A percentile compares a stretch with the other conserved stretches of the same genome.
These are phyloP conservation scores for Aleiodes testaceus DNA, from an alignment of 2,888 invertebrate genomes.

Conservation along the genomic window DNA sequence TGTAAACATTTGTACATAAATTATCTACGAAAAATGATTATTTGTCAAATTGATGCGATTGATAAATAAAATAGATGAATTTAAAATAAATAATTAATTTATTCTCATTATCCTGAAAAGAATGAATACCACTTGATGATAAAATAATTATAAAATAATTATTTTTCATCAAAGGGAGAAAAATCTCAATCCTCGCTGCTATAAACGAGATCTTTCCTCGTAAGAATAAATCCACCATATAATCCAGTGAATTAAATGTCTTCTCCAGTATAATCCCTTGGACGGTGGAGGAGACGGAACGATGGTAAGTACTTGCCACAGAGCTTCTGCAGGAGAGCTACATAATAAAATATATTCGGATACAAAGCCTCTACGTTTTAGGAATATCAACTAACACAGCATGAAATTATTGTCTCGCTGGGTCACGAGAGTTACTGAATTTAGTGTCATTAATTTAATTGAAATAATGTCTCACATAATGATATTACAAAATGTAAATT, in stretches of 20 bases:
- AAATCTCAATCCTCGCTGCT: too few species aligned
- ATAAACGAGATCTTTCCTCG: too few species aligned
- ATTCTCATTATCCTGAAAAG: too few species aligned
- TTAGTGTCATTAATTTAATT: slow-evolving; percentile 5
- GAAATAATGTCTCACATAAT: slow-evolving; percentile 13
- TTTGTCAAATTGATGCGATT: slow-evolving; percentile 42
- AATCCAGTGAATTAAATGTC: slow-evolving; percentile 43
- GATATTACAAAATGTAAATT: slow-evolving; percentile 1
- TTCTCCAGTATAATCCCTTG: slow-evolving; percentile 32
- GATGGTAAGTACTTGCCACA: slow-evolving; percentile 27
- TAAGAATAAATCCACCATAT: slow-evolving; percentile 44
- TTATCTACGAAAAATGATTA: slow-evolving; percentile 47
- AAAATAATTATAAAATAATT: too few species aligned
- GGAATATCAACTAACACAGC: slow-evolving; percentile 41
- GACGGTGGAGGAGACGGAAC: slow-evolving; percentile 17
- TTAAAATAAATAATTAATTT: slow-evolving; percentile 55
- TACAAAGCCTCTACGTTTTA: slow-evolving; percentile 36
- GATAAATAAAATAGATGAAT: slow-evolving; percentile 59
- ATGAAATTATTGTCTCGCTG: slow-evolving; percentile 29
- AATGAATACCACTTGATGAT: too few species aligned
- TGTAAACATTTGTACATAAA: slow-evolving; percentile 65
- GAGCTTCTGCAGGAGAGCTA: slow-evolving; percentile 28
- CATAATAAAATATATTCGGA: slow-evolving; percentile 40
- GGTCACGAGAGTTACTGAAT: slow-evolving; percentile 16
- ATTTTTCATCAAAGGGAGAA: too few species aligned